These are phyloP conservation scores for Drosophila helvetica DNA, from an alignment of 2,888 invertebrate genomes.

Conservation along the genomic window DNA sequence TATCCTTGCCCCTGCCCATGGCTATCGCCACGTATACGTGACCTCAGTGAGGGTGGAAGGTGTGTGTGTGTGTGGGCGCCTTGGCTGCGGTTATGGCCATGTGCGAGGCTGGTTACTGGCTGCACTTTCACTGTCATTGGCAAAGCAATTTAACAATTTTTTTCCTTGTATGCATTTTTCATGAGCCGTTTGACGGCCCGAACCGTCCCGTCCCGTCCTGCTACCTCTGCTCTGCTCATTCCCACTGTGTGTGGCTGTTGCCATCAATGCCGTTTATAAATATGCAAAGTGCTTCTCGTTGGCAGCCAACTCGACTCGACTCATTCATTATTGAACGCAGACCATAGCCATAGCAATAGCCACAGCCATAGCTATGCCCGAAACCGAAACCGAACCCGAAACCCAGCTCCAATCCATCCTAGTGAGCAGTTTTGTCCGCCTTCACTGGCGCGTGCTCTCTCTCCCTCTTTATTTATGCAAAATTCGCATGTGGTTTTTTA, in stretches of 20 bases:
- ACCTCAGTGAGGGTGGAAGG: constrained; percentile 30
- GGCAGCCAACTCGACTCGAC: constrained; percentile 34
- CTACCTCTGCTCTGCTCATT: constrained; percentile 4
- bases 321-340: constrained; percentile 50
- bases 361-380: constrained; percentile 17
- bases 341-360: constrained; percentile 16
- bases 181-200: constrained; percentile 26
- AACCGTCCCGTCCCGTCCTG: not conserved
- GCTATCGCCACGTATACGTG: constrained; percentile 6
- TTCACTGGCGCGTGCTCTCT: constrained; percentile 33
- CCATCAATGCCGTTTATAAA: constrained; percentile 49
- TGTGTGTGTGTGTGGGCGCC: constrained; percentile 1
- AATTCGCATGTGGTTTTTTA: constrained; percentile 54
- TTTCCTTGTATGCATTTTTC: constrained; percentile 30
- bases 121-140: constrained; percentile 45
- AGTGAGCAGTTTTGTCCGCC: constrained; percentile 9
- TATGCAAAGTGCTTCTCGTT: constrained; percentile 38
- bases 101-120: constrained; percentile 12
- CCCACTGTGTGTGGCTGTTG: not conserved
- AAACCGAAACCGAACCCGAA: not conserved
- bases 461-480: constrained; percentile 49
- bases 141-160: constrained; percentile 51
- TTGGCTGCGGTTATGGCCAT: constrained; percentile 42
- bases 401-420: not conserved
- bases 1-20: constrained; percentile 8